Evolutionary conservation across 2,797 vertebrate genomes (phyloP).

Genomic region (Melopsittacus undulatus): DNA sequence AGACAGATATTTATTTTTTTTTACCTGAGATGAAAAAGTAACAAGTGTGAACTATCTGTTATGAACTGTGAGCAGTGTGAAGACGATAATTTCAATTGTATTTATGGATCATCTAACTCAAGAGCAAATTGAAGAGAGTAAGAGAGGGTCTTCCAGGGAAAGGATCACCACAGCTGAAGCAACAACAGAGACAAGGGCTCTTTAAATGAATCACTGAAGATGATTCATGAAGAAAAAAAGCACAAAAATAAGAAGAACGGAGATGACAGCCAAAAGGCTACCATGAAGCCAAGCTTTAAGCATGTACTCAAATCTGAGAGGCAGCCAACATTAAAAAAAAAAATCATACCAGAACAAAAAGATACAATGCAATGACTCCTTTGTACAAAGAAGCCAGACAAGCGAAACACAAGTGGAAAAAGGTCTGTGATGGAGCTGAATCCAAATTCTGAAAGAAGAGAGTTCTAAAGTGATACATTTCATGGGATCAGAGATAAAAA

Average conservation of each 20-base stretch:
- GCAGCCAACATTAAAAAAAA: not conserved
- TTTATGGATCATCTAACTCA: not conserved
- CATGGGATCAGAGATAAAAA: not conserved
- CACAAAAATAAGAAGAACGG: not conserved
- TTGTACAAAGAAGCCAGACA: not conserved
- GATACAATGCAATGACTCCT: not conserved
- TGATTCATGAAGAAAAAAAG: not conserved
- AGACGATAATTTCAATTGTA: not conserved
- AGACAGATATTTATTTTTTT: not conserved
- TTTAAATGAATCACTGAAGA: not conserved
- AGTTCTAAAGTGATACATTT: not conserved
- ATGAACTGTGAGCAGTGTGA: not conserved
- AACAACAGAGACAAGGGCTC: not conserved
- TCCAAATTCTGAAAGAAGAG: conserved; percentile 6
- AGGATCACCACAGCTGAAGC: not conserved
- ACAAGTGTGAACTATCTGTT: not conserved
- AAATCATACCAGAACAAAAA: not conserved
- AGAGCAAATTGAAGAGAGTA: not conserved
- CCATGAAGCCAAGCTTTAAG: not conserved
- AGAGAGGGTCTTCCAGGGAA: not conserved
- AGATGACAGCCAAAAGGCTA: not conserved
- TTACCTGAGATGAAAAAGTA: not conserved
- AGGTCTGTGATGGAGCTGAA: not conserved
- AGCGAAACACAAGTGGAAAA: not conserved
- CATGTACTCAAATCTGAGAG: not conserved